These are phyloP conservation scores for Caenorhabditis plicata DNA, from an alignment of 2,888 invertebrate species.

Conservation along the genomic window DNA sequence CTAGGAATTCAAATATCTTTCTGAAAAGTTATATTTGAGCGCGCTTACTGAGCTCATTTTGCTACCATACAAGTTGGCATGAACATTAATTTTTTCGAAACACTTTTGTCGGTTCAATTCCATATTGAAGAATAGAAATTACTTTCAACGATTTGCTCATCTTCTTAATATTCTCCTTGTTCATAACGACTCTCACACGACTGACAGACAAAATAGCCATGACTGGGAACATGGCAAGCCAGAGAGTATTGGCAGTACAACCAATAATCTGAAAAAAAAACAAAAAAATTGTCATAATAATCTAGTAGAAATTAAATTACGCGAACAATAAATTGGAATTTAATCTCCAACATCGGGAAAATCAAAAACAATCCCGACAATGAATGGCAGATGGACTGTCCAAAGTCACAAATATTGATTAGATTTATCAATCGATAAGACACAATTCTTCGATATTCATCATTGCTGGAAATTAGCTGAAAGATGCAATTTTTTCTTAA, in stretches of 20 bases:
- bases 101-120: too few relatives aligned
- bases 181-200: constrained; percentile 11
- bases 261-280: constrained; percentile 21
- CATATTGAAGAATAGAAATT: too few relatives aligned
- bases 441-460: constrained; percentile 14
- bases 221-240: constrained; percentile 25
- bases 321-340: constrained; percentile 5
- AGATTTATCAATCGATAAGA: constrained; percentile 29
- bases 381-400: constrained; percentile 19
- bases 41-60: too few relatives aligned
- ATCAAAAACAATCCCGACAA: constrained; percentile 12
- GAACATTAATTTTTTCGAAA: too few relatives aligned
- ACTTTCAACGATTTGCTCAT: background rate
- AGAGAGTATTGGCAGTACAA: constrained; percentile 23
- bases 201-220: constrained; percentile 18
- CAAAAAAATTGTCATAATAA: background rate
- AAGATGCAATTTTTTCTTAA: background rate
- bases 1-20: too few relatives aligned
- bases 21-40: too few relatives aligned
- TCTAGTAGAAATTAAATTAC: background rate
- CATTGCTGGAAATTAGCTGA: constrained; percentile 13
- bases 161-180: background rate
- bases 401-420: constrained; percentile 15
- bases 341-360: constrained; percentile 9
- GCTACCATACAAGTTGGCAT: too few relatives aligned